Evolutionary conservation across 2,113 vertebrate species (phyloP).

Genomic region (Ciconia maguari): DNA sequence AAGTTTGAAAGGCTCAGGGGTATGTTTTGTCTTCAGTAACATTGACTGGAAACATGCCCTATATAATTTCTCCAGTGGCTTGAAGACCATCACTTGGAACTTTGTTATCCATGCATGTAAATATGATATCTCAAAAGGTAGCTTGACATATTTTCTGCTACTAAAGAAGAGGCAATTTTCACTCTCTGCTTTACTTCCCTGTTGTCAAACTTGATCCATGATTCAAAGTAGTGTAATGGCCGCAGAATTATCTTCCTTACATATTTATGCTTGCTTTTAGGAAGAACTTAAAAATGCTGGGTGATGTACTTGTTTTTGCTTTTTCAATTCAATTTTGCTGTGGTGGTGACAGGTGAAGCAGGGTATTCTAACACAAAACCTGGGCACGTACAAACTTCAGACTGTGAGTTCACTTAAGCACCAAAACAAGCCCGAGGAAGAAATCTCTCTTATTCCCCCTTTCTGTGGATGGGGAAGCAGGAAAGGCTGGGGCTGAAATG

Average conservation of each 20-base stretch:
- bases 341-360: neutral
- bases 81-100: neutral
- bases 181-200: neutral
- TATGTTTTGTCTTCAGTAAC: neutral
- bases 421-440: neutral
- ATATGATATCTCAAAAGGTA: neutral
- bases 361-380: neutral
- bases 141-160: neutral
- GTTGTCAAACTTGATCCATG: neutral
- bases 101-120: neutral
- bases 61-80: neutral
- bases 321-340: neutral
- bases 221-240: neutral
- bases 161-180: neutral
- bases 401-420: neutral
- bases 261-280: neutral
- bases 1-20: neutral
- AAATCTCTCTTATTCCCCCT: neutral
- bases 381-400: neutral
- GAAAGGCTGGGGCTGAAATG: neutral
- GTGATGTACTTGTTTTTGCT: neutral
- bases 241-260: neutral
- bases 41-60: neutral
- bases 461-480: neutral
- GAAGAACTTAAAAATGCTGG: neutral